Evolutionary conservation across 23 tunicate species (phyloP), one percentile per base, ranked within the genome.

Genomic region (Corella eumyota): DNA sequence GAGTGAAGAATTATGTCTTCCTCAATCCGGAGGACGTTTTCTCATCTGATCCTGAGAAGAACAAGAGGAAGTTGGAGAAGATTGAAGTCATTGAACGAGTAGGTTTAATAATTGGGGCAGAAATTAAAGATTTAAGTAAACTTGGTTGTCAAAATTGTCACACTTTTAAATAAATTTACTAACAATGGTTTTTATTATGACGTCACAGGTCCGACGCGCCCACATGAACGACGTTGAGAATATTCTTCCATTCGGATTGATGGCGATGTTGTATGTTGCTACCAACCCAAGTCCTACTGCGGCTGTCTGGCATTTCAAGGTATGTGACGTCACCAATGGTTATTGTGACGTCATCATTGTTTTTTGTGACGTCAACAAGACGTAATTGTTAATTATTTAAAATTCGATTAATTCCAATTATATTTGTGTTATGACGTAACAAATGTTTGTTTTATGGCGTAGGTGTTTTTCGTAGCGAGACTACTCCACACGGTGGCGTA

Each of bases 141-240:
- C n/a, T n/a, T n/a, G n/a, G n/a, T n/a, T n/a, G n/a, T n/a, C n/a
- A n/a, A n/a, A n/a, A n/a, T n/a, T n/a, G n/a, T n/a, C n/a, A n/a
- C n/a, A n/a, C n/a, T n/a, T n/a, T n/a, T n/a, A n/a, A n/a, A n/a
- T n/a, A n/a, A n/a, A n/a, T n/a, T n/a, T n/a, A n/a, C n/a, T n/a
- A n/a, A n/a, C n/a, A n/a, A n/a, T n/a, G n/a, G 48, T 40, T 9
- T 40, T 40, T 40, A 40, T 15, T 15, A 9, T 40, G 15, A 9
- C 74, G 15, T 79, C 68, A 48, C 77, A 79, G 79, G 81, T 61
- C 7, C 73, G 96, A 25, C 32, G 71, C 24, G 75, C 76, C 33
- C 96, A 88, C 67, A 60, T 72, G 37, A 88, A 88, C 55, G 96
- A 88, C 30, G 58, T 88, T 44, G 96, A 88, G 49, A 88, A 88